phyloP scores from a whole-genome alignment of 2,113 vertebrate species.

The Salminus brasiliensis region DNA sequence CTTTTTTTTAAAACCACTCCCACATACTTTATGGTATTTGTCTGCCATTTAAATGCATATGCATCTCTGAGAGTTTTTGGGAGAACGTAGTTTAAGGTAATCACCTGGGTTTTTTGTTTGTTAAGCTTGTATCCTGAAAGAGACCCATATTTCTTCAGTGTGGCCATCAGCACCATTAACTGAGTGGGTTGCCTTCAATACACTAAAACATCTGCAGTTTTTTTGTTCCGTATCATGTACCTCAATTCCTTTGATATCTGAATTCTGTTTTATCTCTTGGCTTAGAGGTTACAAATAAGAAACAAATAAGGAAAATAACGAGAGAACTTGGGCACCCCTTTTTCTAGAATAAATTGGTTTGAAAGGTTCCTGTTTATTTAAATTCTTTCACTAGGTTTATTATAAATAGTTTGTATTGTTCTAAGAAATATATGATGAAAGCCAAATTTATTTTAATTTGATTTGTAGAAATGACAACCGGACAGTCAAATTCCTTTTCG shows the following conservation, averaged over 20 bases:
- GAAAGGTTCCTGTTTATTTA: background rate
- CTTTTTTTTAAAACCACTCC: no score
- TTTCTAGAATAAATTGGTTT: background rate
- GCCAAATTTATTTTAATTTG: no score
- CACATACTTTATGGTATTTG: no score
- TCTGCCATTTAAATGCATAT: no score
- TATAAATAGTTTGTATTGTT: background rate
- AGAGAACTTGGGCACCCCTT: no score
- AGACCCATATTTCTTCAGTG: background rate
- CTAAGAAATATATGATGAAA: no score
- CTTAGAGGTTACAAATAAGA: background rate
- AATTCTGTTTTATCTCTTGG: no score
- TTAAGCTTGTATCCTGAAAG: background rate
- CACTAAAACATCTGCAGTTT: background rate
- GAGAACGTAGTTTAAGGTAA: no score
- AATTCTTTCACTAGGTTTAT: background rate
- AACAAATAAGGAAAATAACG: background rate
- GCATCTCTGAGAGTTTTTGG: no score
- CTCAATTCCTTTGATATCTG: background rate
- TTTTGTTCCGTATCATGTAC: background rate
- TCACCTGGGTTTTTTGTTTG: background rate
- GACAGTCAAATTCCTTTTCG: no score
- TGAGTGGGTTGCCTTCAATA: background rate
- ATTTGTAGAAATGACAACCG: no score
- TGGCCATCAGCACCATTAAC: background rate